Percentiles rank a stretch among this genome's conserved stretches.
Conservation (phyloP, 2,888 invertebrate species). For the Phortica okadai region DNA sequence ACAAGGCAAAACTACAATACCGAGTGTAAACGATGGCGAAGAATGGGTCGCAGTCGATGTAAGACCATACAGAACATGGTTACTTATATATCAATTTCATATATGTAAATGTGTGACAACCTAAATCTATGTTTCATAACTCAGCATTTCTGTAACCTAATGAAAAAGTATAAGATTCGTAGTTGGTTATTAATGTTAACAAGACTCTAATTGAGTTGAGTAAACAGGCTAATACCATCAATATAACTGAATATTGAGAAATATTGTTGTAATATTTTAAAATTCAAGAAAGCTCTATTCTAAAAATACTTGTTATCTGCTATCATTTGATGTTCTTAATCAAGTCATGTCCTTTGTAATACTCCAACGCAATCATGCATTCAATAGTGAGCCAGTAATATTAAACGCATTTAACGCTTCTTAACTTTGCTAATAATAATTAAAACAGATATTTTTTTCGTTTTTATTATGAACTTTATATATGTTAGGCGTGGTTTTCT, state of each 20-base stretch:
- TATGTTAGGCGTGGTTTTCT: not conserved
- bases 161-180: not conserved
- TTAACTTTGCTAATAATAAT: not conserved
- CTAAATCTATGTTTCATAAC: slow-evolving; percentile 2
- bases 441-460: not conserved
- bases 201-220: not conserved
- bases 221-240: not conserved
- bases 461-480: not conserved
- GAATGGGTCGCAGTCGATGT: slow-evolving; percentile 89
- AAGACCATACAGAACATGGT: slow-evolving; percentile 78
- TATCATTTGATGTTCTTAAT: not conserved
- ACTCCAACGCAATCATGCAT: slow-evolving; percentile 9
- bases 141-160: not conserved
- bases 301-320: not conserved
- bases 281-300: no score
- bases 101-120: slow-evolving; percentile 17
- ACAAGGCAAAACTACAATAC: slow-evolving; percentile 95
- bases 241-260: not conserved
- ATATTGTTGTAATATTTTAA: not conserved
- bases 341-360: not conserved
- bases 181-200: not conserved
- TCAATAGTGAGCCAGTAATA: not conserved
- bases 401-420: slow-evolving; percentile 15
- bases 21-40: slow-evolving; percentile 93
- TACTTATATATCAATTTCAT: slow-evolving; percentile 51